Conservation (phyloP, 2,888 invertebrate genomes). For the Gerosis bhagava region DNA sequence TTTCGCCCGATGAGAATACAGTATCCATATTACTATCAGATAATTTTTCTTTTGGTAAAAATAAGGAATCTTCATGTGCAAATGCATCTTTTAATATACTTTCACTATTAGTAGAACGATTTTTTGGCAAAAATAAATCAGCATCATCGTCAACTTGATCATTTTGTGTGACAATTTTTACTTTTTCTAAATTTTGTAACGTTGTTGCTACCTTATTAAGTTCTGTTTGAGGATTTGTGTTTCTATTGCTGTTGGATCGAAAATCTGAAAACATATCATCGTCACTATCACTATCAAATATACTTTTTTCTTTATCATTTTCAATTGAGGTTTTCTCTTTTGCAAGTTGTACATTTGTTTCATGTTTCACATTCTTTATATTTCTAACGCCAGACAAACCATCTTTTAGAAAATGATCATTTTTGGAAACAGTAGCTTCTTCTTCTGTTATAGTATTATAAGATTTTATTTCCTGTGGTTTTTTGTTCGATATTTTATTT, state of each 20-base stretch:
- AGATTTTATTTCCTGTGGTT: no score
- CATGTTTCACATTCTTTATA: no score
- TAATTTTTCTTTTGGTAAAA: background rate
- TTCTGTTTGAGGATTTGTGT: background rate
- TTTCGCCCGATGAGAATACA: no score
- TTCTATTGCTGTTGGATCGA: slow-evolving; percentile 11
- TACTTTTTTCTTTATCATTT: slow-evolving; percentile 36
- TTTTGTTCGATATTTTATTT: no score
- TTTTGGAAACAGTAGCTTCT: no score
- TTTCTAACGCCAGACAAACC: no score
- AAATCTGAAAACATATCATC: slow-evolving; percentile 48
- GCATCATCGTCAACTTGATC: slow-evolving; percentile 16
- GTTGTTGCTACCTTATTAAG: background rate
- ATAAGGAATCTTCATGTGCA: slow-evolving; percentile 6
- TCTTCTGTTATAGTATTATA: no score
- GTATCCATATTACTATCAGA: background rate
- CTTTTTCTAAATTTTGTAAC: slow-evolving; percentile 3
- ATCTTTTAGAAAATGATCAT: no score
- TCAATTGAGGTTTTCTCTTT: background rate
- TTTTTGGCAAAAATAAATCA: slow-evolving; percentile 8
- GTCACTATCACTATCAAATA: slow-evolving; percentile 53
- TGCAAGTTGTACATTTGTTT: no score
- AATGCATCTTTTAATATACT: background rate
- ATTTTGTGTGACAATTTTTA: slow-evolving; percentile 6
- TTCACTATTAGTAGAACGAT: background rate